A percentile compares a stretch with the other conserved stretches of the same genome.
Conservation (phyloP, 2,888 invertebrate species). For the Schizotus pectinicornis region DNA sequence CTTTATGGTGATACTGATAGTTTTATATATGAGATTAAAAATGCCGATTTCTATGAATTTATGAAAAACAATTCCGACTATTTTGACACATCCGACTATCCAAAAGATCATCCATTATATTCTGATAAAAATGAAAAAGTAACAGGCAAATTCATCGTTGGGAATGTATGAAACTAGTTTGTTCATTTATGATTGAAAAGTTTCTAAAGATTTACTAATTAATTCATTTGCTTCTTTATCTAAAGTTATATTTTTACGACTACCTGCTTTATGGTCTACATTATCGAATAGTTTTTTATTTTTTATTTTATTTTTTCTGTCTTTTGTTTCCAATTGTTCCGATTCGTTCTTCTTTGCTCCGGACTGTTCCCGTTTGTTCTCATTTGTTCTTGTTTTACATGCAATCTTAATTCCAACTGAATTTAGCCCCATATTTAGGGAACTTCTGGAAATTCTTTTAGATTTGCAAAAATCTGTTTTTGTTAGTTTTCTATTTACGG, state of each 20-base stretch:
- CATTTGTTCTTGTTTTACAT: neutral
- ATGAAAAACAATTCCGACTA: too few relatives aligned
- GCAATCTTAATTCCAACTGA: constrained; percentile 4
- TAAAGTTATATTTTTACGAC: constrained; percentile 18
- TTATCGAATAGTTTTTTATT: neutral
- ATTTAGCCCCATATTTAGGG: neutral
- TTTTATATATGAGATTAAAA: constrained; percentile 28
- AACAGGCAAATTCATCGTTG: constrained; percentile 19
- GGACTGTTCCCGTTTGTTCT: constrained; percentile 2
- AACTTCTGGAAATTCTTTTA: constrained; percentile 6
- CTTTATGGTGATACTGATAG: constrained; percentile 27
- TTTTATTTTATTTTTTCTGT: constrained; percentile 16
- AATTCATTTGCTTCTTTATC: constrained; percentile 18
- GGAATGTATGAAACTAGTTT: constrained; percentile 14
- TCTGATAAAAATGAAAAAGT: constrained; percentile 27
- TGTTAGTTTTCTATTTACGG: constrained; percentile 7
- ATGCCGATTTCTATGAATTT: constrained; percentile 24
- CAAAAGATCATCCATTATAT: constrained; percentile 22
- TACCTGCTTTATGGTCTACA: constrained; percentile 11
- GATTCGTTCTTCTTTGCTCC: constrained; percentile 9
- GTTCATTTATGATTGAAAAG: constrained; percentile 17
- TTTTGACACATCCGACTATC: constrained; percentile 28
- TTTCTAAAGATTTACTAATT: constrained; percentile 18
- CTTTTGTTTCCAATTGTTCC: constrained; percentile 13
- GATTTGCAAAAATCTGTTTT: constrained; percentile 10